phyloP scores from a whole-genome alignment of 1,140 invertebrate species.

The Zaprionus kolodkinae region DNA sequence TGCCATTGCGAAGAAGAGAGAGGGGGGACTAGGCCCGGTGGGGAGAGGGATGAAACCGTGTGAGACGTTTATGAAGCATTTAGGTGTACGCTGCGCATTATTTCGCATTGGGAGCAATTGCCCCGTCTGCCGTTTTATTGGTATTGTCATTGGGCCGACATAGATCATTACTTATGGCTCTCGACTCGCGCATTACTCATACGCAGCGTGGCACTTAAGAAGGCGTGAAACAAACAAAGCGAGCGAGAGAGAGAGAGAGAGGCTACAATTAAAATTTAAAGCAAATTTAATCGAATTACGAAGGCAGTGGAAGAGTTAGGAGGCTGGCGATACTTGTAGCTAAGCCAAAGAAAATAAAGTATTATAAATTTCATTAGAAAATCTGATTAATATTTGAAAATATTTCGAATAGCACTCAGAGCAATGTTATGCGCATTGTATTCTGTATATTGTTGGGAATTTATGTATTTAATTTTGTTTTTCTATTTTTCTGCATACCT shows the following conservation, averaged over 20 bases:
- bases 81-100: conserved; percentile 7
- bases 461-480: not conserved
- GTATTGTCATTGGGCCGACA: conserved; percentile 41
- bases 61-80: conserved; percentile 31
- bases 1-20: conserved; percentile 14
- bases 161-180: conserved; percentile 46
- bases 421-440: conserved; percentile 3
- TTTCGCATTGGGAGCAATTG: conserved; percentile 12
- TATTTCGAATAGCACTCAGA: conserved; percentile 19
- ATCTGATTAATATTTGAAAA: conserved; percentile 35
- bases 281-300: conserved; percentile 38
- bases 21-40: no score
- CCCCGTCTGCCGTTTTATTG: conserved; percentile 33
- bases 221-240: conserved; percentile 28
- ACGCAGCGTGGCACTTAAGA: conserved; percentile 61
- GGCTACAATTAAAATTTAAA: conserved; percentile 26
- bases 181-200: conserved; percentile 65
- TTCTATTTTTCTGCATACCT: not conserved
- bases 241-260: not conserved
- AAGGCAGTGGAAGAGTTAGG: not conserved
- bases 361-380: conserved; percentile 34
- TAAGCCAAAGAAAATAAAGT: conserved; percentile 9
- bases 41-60: not conserved
- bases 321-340: not conserved
- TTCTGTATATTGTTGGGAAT: conserved; percentile 12